Conservation (phyloP, 2,888 invertebrate species). For the Lochmaea capreae region DNA sequence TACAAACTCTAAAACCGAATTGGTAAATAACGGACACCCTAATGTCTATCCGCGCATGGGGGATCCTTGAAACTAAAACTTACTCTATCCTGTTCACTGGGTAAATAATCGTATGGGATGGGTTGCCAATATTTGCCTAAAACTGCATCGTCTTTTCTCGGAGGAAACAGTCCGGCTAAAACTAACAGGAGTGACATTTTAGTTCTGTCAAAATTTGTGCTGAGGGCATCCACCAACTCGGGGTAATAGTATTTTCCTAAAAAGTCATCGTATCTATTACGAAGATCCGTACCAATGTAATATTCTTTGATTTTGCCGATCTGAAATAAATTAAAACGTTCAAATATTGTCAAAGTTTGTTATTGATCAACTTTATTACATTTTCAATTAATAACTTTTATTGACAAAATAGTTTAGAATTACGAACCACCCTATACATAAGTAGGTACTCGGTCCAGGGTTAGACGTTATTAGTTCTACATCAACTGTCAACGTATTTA, state of each 20-base stretch:
- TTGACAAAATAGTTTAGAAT: too few relatives aligned
- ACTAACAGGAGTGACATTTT: slow-evolving; percentile 77
- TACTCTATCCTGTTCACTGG: slow-evolving; percentile 55
- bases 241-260: slow-evolving; percentile 71
- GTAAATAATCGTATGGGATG: slow-evolving; percentile 76
- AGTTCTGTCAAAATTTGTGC: slow-evolving; percentile 78
- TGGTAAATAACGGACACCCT: too few relatives aligned
- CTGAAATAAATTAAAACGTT: slow-evolving; percentile 42
- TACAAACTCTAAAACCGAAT: too few relatives aligned
- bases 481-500: too few relatives aligned
- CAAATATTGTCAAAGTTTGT: too few relatives aligned
- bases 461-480: too few relatives aligned
- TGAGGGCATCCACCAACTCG: slow-evolving; percentile 71
- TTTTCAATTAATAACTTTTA: too few relatives aligned
- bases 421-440: too few relatives aligned
- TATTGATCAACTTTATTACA: too few relatives aligned
- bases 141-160: slow-evolving; percentile 69
- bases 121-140: slow-evolving; percentile 76
- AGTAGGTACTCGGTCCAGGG: too few relatives aligned
- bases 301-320: slow-evolving; percentile 62
- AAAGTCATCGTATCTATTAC: slow-evolving; percentile 72
- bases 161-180: slow-evolving; percentile 77
- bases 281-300: slow-evolving; percentile 72
- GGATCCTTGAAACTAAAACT: neutral
- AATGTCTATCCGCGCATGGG: too few relatives aligned